Conservation (phyloP, 2,113 vertebrate genomes). For the Pangasianodon gigas region DNA sequence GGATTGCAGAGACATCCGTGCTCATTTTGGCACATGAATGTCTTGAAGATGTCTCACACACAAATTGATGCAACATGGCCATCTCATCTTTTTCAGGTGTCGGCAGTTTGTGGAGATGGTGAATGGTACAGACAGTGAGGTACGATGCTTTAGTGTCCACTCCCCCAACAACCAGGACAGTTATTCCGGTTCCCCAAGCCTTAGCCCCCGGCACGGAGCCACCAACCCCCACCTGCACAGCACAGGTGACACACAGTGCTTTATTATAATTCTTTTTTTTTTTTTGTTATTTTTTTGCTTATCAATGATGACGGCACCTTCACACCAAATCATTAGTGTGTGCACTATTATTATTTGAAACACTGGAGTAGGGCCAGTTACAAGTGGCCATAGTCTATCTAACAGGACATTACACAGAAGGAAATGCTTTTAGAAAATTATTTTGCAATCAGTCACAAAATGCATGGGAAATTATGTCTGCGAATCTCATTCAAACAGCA, state of each 20-base stretch:
- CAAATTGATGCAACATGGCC: not conserved
- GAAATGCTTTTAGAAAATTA: not conserved
- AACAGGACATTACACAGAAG: not conserved
- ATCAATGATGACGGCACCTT: not conserved
- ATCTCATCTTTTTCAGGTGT: constrained; percentile 65
- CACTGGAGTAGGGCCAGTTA: not conserved
- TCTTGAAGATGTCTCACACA: not conserved
- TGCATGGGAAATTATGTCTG: not conserved
- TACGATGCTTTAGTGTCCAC: constrained; percentile 87
- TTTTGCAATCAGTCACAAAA: not conserved
- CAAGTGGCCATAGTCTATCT: not conserved
- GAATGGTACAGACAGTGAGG: constrained; percentile 97
- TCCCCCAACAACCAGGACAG: constrained; percentile 96
- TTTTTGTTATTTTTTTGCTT: not conserved
- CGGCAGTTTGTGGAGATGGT: constrained; percentile 99
- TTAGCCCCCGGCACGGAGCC: constrained; percentile 88
- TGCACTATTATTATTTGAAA: not conserved
- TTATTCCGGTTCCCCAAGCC: constrained; percentile 88
- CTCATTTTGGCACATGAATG: not conserved
- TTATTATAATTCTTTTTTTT: not conserved
- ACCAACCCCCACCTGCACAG: constrained; percentile 85
- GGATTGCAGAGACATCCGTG: not conserved
- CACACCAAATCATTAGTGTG: not conserved
- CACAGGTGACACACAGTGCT: constrained; percentile 73
- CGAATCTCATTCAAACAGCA: not conserved